Evolutionary conservation across 2,113 vertebrate species (phyloP), one percentile per base, ranked within the genome.

Genomic region (Microtus richardsoni): DNA sequence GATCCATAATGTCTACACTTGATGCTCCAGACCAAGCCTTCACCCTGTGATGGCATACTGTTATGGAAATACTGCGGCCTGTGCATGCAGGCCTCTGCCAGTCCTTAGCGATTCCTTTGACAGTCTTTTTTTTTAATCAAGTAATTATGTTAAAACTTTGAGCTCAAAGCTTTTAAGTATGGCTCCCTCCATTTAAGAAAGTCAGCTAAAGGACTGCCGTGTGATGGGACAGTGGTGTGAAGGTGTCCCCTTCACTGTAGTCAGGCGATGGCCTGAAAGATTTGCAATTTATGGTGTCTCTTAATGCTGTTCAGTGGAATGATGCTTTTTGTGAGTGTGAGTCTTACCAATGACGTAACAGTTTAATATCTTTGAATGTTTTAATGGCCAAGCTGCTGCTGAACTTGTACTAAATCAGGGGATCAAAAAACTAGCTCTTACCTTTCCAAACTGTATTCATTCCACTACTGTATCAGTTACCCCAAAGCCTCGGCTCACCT

Each of bases 391-490:
- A 87, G 73, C 87, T 97, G 96, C 97, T 97, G 96, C 95, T 98
- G 93, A 96, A 97, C 66, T 97, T 97, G 70, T 92, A 93, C 79
- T 95, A 96, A 96, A 96, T 97, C 95, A 96, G 95, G 95, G 96
- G 86, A 92, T 97, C 88, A 89, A 88, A 97, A 97, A 86, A 78
- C 90, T 89, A 96, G 71, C 96, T 95, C n/a, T 96, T 58, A 86
- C 93, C 58, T 92, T 96, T 92, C 95, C 83, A 91, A 94, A 91
- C 84, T 78, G 47, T 89, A 74, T 89, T 93, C 73, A 0, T 96
- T 82, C 91, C 75, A 91, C 83, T 95, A 70, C 77, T 96, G 39
- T 88, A 89, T 91, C 60, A 62, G 4, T 92, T 74, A 88, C 93
- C 86, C 89, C 83, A 96, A 86, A 96, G 74, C 82, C 74, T 92